Evolutionary conservation across 2,797 vertebrate genomes (phyloP).

Genomic region (Hemibagrus guttatus): DNA sequence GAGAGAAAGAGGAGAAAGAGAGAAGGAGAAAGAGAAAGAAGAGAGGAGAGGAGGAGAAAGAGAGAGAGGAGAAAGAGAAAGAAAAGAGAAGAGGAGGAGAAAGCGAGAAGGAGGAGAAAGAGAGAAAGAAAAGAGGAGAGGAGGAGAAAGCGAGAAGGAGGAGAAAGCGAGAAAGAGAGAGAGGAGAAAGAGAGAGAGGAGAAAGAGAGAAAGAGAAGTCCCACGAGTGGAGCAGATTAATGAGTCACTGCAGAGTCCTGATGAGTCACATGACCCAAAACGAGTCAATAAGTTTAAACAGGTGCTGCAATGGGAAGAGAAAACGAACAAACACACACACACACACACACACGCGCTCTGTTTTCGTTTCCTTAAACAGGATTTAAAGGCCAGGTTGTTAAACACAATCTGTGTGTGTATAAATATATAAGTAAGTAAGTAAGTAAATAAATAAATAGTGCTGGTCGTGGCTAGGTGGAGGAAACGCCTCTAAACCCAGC

Average conservation of each 20-base stretch:
- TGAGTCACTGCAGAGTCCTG: conserved; percentile 21
- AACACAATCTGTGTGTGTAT: not conserved
- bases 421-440: too few species aligned
- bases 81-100: too few species aligned
- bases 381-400: not conserved
- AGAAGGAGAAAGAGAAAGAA: too few species aligned
- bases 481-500: not conserved
- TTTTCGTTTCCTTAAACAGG: not conserved
- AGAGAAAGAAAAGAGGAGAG: too few species aligned
- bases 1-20: too few species aligned
- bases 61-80: too few species aligned
- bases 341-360: not conserved
- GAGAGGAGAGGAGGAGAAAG: too few species aligned
- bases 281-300: not conserved
- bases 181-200: too few species aligned
- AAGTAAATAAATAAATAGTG: not conserved
- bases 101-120: too few species aligned
- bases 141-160: too few species aligned
- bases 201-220: too few species aligned
- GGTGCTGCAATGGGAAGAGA: not conserved
- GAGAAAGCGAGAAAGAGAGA: too few species aligned
- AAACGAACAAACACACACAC: not conserved
- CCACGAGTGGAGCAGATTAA: conserved; percentile 10
- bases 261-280: conserved; percentile 27
- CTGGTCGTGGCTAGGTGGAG: not conserved